Conservation (phyloP, 2,113 vertebrate genomes). For the Tyto alba region DNA sequence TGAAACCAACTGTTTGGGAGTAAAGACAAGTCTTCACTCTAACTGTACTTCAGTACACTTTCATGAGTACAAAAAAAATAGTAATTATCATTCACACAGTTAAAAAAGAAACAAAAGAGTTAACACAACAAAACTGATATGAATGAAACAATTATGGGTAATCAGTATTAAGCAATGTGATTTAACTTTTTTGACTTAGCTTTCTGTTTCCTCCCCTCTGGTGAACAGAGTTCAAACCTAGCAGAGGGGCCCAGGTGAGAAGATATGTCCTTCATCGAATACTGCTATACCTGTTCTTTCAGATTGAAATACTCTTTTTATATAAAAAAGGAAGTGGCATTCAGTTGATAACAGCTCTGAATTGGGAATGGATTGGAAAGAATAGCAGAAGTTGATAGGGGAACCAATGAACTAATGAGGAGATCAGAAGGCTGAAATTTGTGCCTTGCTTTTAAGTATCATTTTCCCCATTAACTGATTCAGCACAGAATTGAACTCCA, state of each 20-base stretch:
- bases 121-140: not conserved
- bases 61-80: not conserved
- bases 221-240: not conserved
- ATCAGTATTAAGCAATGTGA: not conserved
- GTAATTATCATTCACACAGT: not conserved
- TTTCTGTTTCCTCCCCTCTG: not conserved
- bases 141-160: not conserved
- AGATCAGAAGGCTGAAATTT: not conserved
- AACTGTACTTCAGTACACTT: not conserved
- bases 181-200: not conserved
- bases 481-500: not conserved
- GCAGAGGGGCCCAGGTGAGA: fast-evolving
- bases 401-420: not conserved
- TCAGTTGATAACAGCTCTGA: not conserved
- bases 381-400: not conserved
- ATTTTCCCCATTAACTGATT: not conserved
- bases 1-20: not conserved
- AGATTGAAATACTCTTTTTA: not conserved
- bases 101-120: not conserved
- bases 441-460: not conserved
- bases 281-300: not conserved
- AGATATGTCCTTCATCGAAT: not conserved
- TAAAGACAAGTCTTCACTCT: not conserved
- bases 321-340: not conserved
- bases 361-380: not conserved